Conservation (phyloP, 2,797 vertebrate species). For the Buceros bicornis region DNA sequence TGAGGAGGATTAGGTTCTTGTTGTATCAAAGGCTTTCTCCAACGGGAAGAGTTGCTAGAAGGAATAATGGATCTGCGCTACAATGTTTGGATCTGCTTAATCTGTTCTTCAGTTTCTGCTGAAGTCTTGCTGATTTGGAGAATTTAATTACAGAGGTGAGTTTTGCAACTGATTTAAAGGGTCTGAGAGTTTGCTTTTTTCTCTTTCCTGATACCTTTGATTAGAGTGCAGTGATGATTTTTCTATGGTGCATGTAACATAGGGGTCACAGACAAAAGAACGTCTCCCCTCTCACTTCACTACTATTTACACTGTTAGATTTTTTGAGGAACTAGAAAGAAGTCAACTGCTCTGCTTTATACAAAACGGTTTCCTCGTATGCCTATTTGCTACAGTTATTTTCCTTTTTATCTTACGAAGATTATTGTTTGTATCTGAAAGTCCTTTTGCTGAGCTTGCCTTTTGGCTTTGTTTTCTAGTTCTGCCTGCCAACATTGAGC, state of each 20-base stretch:
- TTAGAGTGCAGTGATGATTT: neutral
- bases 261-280: neutral
- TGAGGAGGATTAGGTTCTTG: accelerated
- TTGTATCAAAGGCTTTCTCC: neutral
- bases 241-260: accelerated
- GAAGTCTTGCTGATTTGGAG: neutral
- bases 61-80: too few relatives aligned
- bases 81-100: neutral
- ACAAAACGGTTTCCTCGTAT: neutral
- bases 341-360: neutral
- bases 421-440: neutral
- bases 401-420: neutral
- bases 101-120: neutral
- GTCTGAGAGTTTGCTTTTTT: neutral
- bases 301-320: neutral
- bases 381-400: neutral
- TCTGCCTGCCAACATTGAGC: neutral
- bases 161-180: neutral
- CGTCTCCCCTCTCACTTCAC: accelerated
- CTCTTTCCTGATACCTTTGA: neutral
- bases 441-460: neutral
- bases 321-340: neutral
- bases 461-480: neutral
- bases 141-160: neutral
- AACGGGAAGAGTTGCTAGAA: accelerated